Evolutionary conservation across 2,113 vertebrate genomes (phyloP).

Genomic region (Pomatostomus ruficeps): DNA sequence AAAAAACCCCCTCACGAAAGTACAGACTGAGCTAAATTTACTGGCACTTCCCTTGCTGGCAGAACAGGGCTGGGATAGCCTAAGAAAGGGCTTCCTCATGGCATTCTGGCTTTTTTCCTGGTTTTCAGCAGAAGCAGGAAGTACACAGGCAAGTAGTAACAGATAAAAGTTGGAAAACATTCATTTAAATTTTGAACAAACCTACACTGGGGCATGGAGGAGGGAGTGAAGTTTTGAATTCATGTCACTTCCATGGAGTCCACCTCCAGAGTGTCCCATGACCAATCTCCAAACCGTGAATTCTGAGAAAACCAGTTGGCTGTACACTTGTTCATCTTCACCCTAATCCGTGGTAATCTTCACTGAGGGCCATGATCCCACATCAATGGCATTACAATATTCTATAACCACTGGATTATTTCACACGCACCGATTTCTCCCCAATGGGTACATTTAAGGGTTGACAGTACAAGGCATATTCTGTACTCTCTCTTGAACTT

Average conservation of each 20-base stretch:
- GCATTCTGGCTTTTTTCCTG: conserved; percentile 44
- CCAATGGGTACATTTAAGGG: conserved; percentile 58
- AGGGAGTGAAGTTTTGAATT: not conserved
- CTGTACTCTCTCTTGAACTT: conserved; percentile 77
- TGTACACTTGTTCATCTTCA: conserved; percentile 17
- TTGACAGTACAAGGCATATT: conserved; percentile 77
- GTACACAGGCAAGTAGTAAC: not conserved
- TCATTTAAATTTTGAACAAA: conserved; percentile 10
- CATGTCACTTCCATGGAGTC: not conserved
- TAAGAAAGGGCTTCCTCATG: conserved; percentile 40
- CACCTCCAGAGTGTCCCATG: not conserved
- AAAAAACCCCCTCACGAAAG: not conserved
- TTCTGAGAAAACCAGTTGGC: not conserved
- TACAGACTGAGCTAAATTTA: conserved; percentile 45
- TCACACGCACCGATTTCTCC: conserved; percentile 30
- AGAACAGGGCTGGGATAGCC: not conserved
- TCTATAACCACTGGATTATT: conserved; percentile 48
- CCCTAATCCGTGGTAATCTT: conserved; percentile 45
- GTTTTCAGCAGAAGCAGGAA: conserved; percentile 44
- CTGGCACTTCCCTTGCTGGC: conserved; percentile 32
- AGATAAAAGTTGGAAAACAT: not conserved
- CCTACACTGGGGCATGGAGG: not conserved
- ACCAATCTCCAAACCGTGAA: not conserved
- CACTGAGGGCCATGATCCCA: conserved; percentile 43
- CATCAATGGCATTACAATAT: conserved; percentile 50